Conservation (phyloP, 2,888 invertebrate genomes). For the Girardia tigrina region DNA sequence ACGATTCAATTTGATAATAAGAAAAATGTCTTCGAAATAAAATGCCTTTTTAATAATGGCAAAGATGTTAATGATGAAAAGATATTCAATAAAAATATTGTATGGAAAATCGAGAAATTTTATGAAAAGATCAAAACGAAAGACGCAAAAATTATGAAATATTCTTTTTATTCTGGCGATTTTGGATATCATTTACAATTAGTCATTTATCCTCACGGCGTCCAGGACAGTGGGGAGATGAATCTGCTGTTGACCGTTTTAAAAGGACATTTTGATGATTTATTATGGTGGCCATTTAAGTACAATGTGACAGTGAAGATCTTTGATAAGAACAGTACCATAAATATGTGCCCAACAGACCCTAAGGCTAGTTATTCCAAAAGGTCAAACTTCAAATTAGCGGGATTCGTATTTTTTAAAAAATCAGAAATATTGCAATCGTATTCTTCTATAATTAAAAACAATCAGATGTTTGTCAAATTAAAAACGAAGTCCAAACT, state of each 20-base stretch:
- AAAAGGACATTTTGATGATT: background rate
- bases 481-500: background rate
- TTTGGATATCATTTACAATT: background rate
- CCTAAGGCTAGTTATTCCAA: background rate
- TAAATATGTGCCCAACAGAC: background rate
- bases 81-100: background rate
- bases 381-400: background rate
- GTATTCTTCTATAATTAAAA: background rate
- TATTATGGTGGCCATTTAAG: background rate
- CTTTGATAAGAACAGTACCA: background rate
- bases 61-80: background rate
- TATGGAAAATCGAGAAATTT: background rate
- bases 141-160: constrained; percentile 12
- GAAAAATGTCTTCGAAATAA: background rate
- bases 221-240: background rate
- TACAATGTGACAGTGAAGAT: background rate
- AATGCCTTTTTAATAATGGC: background rate
- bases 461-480: constrained; percentile 8
- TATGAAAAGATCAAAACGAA: background rate
- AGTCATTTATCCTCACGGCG: background rate
- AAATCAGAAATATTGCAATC: background rate
- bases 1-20: background rate
- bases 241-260: background rate
- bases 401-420: background rate
- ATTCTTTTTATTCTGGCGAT: background rate